Evolutionary conservation across 2,113 vertebrate genomes (phyloP).

Genomic region (Zootoca vivipara): DNA sequence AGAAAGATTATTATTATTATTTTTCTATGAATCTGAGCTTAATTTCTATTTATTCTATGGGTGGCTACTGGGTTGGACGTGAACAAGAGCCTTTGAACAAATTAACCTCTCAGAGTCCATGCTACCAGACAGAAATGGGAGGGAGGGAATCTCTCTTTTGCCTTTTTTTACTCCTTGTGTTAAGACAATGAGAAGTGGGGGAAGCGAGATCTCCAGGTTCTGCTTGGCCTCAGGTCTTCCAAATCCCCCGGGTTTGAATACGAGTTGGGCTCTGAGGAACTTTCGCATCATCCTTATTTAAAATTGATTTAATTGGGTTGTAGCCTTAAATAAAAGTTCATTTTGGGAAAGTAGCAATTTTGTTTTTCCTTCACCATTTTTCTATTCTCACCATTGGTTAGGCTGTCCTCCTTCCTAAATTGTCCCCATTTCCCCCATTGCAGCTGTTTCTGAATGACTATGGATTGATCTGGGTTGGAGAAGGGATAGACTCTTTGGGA

Average conservation of each 20-base stretch:
- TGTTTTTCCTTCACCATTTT: not conserved
- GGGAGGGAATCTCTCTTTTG: not conserved
- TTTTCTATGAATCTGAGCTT: not conserved
- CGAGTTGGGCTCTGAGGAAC: not conserved
- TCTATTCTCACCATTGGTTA: not conserved
- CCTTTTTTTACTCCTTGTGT: not conserved
- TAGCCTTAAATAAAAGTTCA: not conserved
- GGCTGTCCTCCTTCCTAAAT: not conserved
- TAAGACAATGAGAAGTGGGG: not conserved
- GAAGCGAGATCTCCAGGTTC: not conserved
- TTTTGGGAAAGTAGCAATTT: not conserved
- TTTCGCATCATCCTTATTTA: not conserved
- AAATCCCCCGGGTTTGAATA: not conserved
- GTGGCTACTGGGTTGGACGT: not conserved
- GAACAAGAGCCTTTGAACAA: not conserved
- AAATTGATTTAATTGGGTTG: not conserved
- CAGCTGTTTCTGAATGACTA: constrained; percentile 90
- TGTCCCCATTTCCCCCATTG: not conserved
- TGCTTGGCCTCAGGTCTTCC: not conserved
- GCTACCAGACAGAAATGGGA: not conserved
- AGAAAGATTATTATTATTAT: not conserved
- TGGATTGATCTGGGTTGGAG: constrained; percentile 91
- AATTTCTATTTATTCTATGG: not conserved
- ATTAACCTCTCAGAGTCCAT: not conserved
- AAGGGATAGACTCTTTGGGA: constrained; percentile 33